Evolutionary conservation across 2,888 invertebrate genomes (phyloP), one percentile per base, ranked within the genome.

Genomic region (Gastrophysa polygoni): DNA sequence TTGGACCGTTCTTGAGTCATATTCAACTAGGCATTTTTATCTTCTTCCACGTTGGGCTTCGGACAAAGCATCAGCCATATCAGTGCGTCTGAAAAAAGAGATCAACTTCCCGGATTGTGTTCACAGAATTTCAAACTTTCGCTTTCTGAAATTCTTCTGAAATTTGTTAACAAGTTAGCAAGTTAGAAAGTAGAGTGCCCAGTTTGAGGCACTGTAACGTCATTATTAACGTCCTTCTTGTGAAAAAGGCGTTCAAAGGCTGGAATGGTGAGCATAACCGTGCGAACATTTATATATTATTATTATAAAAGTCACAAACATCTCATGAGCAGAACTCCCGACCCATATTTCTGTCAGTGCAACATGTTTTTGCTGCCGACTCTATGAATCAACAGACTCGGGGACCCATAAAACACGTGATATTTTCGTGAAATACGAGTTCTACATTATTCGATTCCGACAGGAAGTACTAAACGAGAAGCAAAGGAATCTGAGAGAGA

Each of bases 341-440:
- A 38, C 56, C 74, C 78, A 79, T 80, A 80, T 78, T 79, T 80
- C 80, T 79, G 79, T 78, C 79, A 72, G 73, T 72, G 79, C 79
- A 80, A 79, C 78, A 79, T 80, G 79, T 80, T 80, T 80, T 78
- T 79, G 76, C 75, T 71, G 56, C 74, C 73, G 72, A 76, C 75
- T 76, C 74, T 72, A 79, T 79, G 78, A 80, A 80, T 58, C 64
- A 59, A 43, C 54, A 16, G 54, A 54, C 43, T 54, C 54, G 43
- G 38, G 54, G 54, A 54, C 21, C 43, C 54, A 54, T 54, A 54
- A 54, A 54, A 32, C 54, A 54, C 43, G 34, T 43, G 43, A 54
- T 54, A 54, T 54, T 54, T 54, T 54, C 28, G 43, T 54, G 43
- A 54, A 54, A 54, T 54, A 54, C 54, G 54, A 54, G 54, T 54